phyloP scores from a whole-genome alignment of 2,113 vertebrate species.

The Oenanthe melanoleuca region DNA sequence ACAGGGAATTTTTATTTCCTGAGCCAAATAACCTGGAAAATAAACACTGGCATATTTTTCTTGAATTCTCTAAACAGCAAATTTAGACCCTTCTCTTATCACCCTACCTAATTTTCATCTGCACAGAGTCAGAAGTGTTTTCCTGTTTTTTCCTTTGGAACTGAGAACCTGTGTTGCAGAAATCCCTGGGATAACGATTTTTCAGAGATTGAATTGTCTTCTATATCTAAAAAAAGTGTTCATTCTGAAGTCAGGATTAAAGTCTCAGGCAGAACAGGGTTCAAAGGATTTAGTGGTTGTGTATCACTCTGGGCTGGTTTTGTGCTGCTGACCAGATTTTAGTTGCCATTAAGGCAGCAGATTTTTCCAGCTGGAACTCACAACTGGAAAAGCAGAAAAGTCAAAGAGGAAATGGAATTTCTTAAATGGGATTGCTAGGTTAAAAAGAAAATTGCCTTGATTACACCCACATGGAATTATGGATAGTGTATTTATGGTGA shows the following conservation, averaged over 20 bases:
- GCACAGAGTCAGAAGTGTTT: background rate
- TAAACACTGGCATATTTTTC: background rate
- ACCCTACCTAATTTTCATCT: background rate
- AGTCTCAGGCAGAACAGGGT: background rate
- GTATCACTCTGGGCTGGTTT: background rate
- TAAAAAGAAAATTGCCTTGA: background rate
- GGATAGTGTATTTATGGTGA: background rate
- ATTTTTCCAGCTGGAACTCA: background rate
- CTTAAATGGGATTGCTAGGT: background rate
- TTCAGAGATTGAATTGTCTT: background rate
- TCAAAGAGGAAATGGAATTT: background rate
- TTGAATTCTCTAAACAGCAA: background rate
- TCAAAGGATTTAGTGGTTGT: background rate
- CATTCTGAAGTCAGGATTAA: slow-evolving; percentile 2
- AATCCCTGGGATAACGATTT: background rate
- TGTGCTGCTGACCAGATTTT: background rate
- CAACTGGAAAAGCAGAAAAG: background rate
- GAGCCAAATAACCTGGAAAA: background rate
- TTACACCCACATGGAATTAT: background rate
- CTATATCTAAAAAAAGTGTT: background rate
- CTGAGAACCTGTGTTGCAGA: background rate
- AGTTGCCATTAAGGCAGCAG: background rate
- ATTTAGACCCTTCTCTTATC: background rate
- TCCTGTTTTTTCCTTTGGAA: background rate
- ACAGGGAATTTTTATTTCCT: background rate